A percentile compares a stretch with the other conserved stretches of the same genome.
Evolutionary conservation across 2,797 vertebrate species (phyloP).

Genomic region (Uromys caudimaculatus): DNA sequence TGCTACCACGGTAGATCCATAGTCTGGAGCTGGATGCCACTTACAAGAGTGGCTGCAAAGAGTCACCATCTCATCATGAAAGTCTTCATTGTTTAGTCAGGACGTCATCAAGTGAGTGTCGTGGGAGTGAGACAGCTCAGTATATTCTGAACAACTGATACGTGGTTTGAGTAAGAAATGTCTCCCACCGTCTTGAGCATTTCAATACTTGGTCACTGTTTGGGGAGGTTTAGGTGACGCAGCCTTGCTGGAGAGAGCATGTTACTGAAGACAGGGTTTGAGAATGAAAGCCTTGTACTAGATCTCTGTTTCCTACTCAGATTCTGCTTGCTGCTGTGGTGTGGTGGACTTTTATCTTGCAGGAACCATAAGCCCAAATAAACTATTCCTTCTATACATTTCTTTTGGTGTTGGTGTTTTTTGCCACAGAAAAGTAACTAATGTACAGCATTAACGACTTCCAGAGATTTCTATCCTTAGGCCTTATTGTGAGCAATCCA

Average conservation of each 20-base stretch:
- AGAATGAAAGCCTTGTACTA: not conserved
- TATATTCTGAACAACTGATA: slow-evolving; percentile 98
- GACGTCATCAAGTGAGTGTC: slow-evolving; percentile 94
- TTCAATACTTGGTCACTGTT: not conserved
- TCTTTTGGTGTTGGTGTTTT: not conserved
- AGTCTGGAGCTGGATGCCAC: slow-evolving; percentile 97
- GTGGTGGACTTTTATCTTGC: not conserved
- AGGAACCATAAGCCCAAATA: not conserved
- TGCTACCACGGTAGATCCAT: slow-evolving; percentile 88
- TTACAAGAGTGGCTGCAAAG: slow-evolving; percentile 96
- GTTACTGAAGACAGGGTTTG: not conserved
- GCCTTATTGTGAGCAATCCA: slow-evolving; percentile 95
- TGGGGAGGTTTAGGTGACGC: too few relatives aligned
- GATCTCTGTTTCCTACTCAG: not conserved
- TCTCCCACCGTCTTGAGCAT: not conserved
- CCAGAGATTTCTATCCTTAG: slow-evolving; percentile 98
- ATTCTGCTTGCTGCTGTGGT: not conserved
- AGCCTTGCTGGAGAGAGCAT: not conserved
- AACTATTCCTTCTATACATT: not conserved
- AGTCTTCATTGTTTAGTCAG: slow-evolving; percentile 98
- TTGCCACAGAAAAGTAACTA: not conserved
- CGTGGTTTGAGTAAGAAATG: slow-evolving; percentile 79
- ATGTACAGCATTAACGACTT: slow-evolving; percentile 83
- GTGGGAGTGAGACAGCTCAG: slow-evolving; percentile 96
- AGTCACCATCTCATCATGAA: slow-evolving; percentile 98